Base-by-base conservation (phyloP, 1,140 invertebrate genomes). In the Galendromus occidentalis region DNA sequence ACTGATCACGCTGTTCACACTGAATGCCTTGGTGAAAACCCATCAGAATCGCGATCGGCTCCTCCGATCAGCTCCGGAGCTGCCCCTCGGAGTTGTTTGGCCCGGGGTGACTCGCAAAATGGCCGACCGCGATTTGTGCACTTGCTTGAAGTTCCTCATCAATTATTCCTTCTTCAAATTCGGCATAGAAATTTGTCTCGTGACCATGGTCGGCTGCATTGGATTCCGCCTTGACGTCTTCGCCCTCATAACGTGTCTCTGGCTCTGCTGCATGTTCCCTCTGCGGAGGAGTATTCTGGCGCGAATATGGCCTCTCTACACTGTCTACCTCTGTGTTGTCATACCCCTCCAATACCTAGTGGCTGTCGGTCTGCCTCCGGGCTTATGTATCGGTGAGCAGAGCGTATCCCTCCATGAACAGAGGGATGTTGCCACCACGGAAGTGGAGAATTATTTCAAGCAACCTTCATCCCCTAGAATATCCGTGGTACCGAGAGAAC, bases 91-190 rank as follows among this genome's bases (percentile, higher is more conserved):
- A 65, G 80, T 93, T 44, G 84, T 97, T 75, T 98, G 98, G 74
- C 83, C 85, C 0, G 80, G 84, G 41, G 83, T 94, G 14, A 84
- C 82, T 28, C 80, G 88, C 59, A 75, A 77, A n/a, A 83, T 93
- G 71, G 91, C 91, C 1, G 94, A 98, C 72, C 84, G 82, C 71
- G 85, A 87, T 71, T 71, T 98, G 1, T 72, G 80, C 14, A 77
- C 84, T 28, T 89, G 88, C 72, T 71, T 87, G 17, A 91, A 96
- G 74, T 98, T 88, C 76, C 76, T 94, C 14, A 77, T 87, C 7
- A 96, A 97, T 75, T 94, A 87, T 75, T 83, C 85, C 18, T 97
- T 92, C 76, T 94, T 91, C 75, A 92, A 92, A 75, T 95, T 95
- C 79, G 92, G 92, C 22, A 75, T 96, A 1, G 92, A 97, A 80